phyloP scores from a whole-genome alignment of 2,113 vertebrate species.

The Andinoacara biseriatus region DNA sequence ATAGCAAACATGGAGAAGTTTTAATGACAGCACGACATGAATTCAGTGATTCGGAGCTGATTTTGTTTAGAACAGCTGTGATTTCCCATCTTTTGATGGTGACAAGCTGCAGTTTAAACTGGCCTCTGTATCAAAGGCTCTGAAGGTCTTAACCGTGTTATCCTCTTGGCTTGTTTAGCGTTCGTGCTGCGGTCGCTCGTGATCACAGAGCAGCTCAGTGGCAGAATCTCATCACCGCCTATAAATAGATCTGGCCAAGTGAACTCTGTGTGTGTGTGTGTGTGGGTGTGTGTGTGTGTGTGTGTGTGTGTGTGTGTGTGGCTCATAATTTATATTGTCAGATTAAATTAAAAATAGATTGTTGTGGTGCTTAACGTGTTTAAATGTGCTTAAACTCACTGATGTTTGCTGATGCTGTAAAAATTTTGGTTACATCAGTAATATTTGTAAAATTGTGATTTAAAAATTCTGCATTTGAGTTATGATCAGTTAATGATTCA shows the following conservation, averaged over 20 bases:
- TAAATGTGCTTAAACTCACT: background rate
- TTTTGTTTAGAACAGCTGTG: background rate
- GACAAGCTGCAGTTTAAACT: background rate
- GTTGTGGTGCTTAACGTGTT: background rate
- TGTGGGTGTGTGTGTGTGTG: background rate
- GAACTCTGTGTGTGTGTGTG: background rate
- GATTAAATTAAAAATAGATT: background rate
- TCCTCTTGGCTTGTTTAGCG: background rate
- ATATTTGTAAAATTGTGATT: background rate
- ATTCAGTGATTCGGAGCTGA: background rate
- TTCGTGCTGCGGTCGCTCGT: slow-evolving; percentile 16
- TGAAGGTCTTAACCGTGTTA: background rate
- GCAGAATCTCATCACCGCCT: slow-evolving; percentile 15
- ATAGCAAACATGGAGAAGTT: background rate
- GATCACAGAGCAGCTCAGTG: slow-evolving; percentile 42
- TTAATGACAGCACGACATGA: background rate
- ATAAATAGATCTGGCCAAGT: slow-evolving; percentile 32
- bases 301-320: background rate
- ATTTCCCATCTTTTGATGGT: background rate
- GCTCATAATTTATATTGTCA: background rate
- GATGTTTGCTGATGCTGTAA: background rate
- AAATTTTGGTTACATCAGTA: background rate
- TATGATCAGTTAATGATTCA: background rate
- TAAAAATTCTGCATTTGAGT: background rate
- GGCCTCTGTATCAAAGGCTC: background rate